Evolutionary conservation across 1,140 invertebrate species (phyloP), one percentile per base, ranked within the genome.

Genomic region (Heterodera carotae): DNA sequence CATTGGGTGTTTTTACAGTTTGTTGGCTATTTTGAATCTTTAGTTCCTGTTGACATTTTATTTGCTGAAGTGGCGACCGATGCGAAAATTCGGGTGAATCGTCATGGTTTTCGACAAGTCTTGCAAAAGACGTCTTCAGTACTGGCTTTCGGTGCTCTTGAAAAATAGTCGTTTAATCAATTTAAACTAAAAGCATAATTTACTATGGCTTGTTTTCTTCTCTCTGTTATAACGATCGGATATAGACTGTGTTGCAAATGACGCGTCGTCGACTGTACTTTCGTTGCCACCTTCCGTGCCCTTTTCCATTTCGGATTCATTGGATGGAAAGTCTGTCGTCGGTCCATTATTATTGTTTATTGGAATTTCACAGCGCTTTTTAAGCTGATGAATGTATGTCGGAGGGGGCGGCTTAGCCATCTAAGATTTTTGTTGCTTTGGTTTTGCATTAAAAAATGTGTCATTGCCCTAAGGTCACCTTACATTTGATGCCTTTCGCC

Each of bases 51-150:
- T 27, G n/a, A 43, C 39, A 12, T 62, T 62, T 62, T 3, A 66
- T 27, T 34, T 22, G 72, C 34, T 64, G 72, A 27, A 74, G 72
- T 27, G 72, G 72, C 12, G 72, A 74, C 22, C 72, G 72, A 33
- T 74, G 72, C 27, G 33, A 56, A 62, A 74, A 74, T 74, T 74
- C 72, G 22, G 72, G 72, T 1, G 72, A 74, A 34, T 74, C 72
- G 33, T 74, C 72, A 36, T 74, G 72, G 4, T n/a, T 18, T 25
- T 74, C 72, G 18, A 74, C 12, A 15, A 74, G 31, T 62, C 34
- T 56, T 25, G 27, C 29, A 6, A 10, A 7, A 7, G 33, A 1
- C 12, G 15, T 5, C 62, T 34, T 29, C 25, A 27, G 62, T n/a
- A 60, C n/a, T 69, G n/a, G 18, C 69, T 39, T 39, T 18, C 34